Base-by-base conservation (phyloP, 2,113 vertebrate species). In the Hymenochirus boettgeri region DNA sequence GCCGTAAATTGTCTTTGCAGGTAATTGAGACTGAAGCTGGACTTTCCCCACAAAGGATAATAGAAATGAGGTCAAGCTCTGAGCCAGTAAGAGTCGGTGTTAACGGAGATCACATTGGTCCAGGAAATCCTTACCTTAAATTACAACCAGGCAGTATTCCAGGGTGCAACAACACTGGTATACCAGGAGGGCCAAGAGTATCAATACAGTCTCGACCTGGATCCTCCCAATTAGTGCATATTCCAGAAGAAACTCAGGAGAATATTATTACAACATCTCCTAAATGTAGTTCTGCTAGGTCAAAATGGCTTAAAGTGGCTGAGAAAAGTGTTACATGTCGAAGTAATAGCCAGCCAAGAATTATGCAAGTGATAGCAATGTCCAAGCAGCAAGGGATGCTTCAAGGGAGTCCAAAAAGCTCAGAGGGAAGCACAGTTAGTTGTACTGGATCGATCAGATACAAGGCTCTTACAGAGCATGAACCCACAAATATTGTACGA, bases 331-430 rank as follows among this genome's bases (percentile, higher is more conserved):
- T 94, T 17, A 82, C 83, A 3, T 93, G 91, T 59, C 81, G 92
- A 74, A 91, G 84, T 72, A 92, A 88, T 37, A 88, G 77, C 71
- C 95, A 96, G 75, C 92, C 95, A 1, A 86, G 94, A 31, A 90
- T 97, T 74, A 92, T 98, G 92, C 96, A 98, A 71, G 94, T 97
- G 12, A 97, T 98, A 33, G 93, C 94, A 29, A 92, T 97, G 93
- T 96, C 94, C 71, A 99, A 98, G 82, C 96, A 99, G 73, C 96
- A 99, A 77, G 92, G 94, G 2, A 88, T 97, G 7, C 88, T 98
- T 11, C 94, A 96, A 70, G 84, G 90, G 61, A 93, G 95, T 51
- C 92, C 95, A 18, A 95, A 93, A 73, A 86, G 90, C 73, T 84
- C 85, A 0, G 88, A 89, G 1, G 88, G 87, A 55, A 90, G 88